Evolutionary conservation across 2,797 vertebrate species (phyloP).

Genomic region (Micrastur ruficollis): DNA sequence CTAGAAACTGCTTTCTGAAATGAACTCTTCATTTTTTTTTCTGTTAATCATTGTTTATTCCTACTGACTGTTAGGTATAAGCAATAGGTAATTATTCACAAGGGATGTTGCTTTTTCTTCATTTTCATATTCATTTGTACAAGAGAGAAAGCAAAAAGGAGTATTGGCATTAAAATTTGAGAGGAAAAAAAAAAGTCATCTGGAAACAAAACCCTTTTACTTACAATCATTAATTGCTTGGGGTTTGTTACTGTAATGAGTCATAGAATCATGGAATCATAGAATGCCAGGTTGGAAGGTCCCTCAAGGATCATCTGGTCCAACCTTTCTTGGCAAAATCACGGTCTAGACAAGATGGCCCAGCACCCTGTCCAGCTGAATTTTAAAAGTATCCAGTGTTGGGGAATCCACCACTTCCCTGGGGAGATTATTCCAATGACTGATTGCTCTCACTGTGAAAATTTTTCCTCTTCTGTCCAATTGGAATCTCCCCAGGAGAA

Average conservation of each 20-base stretch:
- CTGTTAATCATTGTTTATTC: neutral
- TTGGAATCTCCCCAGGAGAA: neutral
- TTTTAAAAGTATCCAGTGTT: neutral
- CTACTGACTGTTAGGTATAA: neutral
- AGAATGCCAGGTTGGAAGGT: neutral
- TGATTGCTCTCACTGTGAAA: neutral
- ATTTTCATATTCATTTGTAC: neutral
- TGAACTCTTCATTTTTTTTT: neutral
- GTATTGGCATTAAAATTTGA: neutral
- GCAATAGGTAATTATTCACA: neutral
- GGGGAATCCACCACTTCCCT: neutral
- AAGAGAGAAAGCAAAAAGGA: neutral
- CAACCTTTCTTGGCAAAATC: neutral
- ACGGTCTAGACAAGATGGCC: neutral
- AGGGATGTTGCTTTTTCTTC: neutral
- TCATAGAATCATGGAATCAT: neutral
- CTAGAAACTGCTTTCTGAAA: neutral
- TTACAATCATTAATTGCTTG: neutral
- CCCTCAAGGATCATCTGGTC: neutral
- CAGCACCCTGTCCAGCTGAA: neutral
- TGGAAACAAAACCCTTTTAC: neutral
- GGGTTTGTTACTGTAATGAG: neutral
- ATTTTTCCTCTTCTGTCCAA: neutral
- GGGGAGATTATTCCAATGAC: neutral
- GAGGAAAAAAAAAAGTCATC: neutral